Conservation (phyloP, 2,797 vertebrate species). For the Acanthurus lineatus region DNA sequence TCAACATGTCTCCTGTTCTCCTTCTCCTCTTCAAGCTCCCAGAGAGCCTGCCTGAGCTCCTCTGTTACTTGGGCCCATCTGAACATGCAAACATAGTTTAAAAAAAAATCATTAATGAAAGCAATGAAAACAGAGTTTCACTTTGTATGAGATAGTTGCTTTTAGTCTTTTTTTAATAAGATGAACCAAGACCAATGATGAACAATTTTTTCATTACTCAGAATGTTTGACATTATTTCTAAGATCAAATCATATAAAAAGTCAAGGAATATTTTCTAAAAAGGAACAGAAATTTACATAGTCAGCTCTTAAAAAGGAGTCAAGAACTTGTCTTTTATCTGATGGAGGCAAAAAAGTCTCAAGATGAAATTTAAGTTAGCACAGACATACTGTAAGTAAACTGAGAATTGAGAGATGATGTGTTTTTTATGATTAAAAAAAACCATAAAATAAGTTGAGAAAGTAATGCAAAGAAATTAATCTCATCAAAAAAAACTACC, state of each 20-base stretch:
- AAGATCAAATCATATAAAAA: no score
- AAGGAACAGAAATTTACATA: no score
- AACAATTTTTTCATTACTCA: no score
- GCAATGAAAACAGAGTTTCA: not conserved
- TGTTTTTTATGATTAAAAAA: not conserved
- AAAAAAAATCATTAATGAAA: not conserved
- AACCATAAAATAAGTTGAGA: not conserved
- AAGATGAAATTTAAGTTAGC: not conserved
- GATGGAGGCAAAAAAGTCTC: no score
- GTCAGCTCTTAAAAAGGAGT: no score
- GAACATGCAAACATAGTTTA: slow-evolving; percentile 13
- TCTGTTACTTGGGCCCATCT: slow-evolving; percentile 85
- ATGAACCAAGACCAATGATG: not conserved
- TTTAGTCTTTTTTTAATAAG: no score
- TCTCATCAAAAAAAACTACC: not conserved
- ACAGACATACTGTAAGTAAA: not conserved
- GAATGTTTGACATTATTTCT: no score
- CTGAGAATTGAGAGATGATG: not conserved
- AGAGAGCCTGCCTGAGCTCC: slow-evolving; percentile 76
- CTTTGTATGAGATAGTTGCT: not conserved
- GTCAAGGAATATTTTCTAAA: no score
- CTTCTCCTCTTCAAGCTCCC: slow-evolving; percentile 84
- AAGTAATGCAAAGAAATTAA: not conserved
- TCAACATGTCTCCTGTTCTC: slow-evolving; percentile 72
- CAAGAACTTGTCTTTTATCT: no score